These are phyloP conservation scores for Arizona elegans DNA, from an alignment of 2,113 vertebrate species.

Conservation along the genomic window DNA sequence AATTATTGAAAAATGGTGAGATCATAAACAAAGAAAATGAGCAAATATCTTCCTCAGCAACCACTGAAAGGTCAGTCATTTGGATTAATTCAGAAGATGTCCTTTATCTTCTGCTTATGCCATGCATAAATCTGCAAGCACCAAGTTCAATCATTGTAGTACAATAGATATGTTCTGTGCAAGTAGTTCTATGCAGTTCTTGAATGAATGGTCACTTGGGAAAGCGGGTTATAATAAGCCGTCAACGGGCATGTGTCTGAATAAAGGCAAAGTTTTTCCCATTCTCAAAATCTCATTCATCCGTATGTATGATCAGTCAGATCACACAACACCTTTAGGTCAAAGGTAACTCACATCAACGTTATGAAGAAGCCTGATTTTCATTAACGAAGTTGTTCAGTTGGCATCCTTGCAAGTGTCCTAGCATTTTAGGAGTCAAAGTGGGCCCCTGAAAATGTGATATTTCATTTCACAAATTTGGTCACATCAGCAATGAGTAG, in stretches of 20 bases:
- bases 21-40: not conserved
- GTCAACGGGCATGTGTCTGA: not conserved
- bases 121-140: not conserved
- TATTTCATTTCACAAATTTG: not conserved
- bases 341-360: not conserved
- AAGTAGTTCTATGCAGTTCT: not conserved
- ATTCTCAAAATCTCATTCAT: not conserved
- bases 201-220: too few relatives aligned
- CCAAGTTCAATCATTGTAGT: not conserved
- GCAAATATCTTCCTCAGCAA: not conserved
- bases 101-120: not conserved
- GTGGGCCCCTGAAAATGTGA: not conserved
- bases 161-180: not conserved
- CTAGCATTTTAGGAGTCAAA: not conserved
- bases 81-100: not conserved
- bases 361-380: not conserved
- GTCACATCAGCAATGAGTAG: not conserved
- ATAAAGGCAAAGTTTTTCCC: not conserved
- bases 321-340: not conserved
- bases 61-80: not conserved
- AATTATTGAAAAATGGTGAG: not conserved
- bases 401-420: not conserved
- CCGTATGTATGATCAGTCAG: not conserved
- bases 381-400: not conserved
- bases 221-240: not conserved